Percentiles rank a stretch among this genome's conserved stretches.
These are phyloP conservation scores for Rhineura floridana DNA, from an alignment of 2,113 vertebrate genomes.

Conservation along the genomic window DNA sequence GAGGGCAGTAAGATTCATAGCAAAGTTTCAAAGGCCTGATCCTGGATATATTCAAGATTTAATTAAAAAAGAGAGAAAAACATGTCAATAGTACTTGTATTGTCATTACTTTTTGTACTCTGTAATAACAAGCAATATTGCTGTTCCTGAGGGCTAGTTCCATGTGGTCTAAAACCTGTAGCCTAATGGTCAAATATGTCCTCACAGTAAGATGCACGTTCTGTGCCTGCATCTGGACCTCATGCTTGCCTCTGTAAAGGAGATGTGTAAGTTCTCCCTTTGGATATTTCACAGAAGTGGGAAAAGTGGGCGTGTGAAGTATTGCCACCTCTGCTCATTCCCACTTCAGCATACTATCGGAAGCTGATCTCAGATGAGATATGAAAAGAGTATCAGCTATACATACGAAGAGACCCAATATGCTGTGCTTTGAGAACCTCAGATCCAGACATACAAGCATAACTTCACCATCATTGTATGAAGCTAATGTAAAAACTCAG, in stretches of 20 bases:
- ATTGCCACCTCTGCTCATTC: not conserved
- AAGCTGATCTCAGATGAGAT: not conserved
- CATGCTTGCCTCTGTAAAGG: not conserved
- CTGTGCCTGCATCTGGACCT: not conserved
- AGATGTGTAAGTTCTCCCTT: not conserved
- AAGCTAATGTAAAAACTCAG: not conserved
- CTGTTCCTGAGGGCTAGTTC: not conserved
- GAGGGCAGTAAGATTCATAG: not conserved
- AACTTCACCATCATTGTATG: not conserved
- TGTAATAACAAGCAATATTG: not conserved
- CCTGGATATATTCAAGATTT: not conserved
- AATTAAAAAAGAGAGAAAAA: not conserved
- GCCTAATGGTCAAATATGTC: not conserved
- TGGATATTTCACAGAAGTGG: not conserved
- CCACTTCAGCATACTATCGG: not conserved
- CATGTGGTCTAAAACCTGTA: not conserved
- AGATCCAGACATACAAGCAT: not conserved
- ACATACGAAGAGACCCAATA: not conserved
- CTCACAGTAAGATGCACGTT: not conserved
- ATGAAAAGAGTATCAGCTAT: no score
- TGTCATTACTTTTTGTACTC: not conserved
- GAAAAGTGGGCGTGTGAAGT: not conserved
- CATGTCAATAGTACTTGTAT: not conserved
- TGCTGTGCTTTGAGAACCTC: not conserved
- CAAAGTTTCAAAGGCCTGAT: not conserved